phyloP scores from a whole-genome alignment of 1,140 invertebrate genomes.

The Bombus consobrinus region DNA sequence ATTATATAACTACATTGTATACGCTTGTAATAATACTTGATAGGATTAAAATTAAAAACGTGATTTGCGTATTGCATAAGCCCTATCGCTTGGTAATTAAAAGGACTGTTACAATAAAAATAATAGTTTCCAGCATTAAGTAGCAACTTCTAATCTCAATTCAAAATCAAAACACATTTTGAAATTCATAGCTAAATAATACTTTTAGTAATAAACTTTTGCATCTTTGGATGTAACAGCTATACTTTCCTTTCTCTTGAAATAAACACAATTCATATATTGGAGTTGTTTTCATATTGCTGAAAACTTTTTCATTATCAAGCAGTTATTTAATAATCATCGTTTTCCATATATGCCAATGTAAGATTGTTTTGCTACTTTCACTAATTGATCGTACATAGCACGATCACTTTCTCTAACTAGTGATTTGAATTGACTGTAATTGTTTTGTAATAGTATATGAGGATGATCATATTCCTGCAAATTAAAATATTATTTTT shows the following conservation, averaged over 20 bases:
- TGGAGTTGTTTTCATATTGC: neutral
- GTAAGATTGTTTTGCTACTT: constrained; percentile 76
- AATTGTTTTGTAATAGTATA: constrained; percentile 82
- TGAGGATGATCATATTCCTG: constrained; percentile 86
- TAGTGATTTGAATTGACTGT: constrained; percentile 86
- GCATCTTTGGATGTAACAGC: too few species aligned
- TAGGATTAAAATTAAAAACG: neutral
- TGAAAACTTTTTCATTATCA: neutral
- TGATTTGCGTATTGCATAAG: neutral
- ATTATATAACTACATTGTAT: neutral
- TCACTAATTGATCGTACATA: constrained; percentile 81
- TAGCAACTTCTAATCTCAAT: too few species aligned
- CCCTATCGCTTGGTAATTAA: neutral
- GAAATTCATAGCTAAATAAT: too few species aligned
- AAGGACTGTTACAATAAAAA: neutral
- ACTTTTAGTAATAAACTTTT: too few species aligned
- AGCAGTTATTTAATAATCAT: constrained; percentile 7
- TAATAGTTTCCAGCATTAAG: neutral
- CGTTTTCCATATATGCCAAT: constrained; percentile 54
- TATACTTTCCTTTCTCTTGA: too few species aligned
- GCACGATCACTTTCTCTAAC: constrained; percentile 85
- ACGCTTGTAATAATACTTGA: constrained; percentile 21
- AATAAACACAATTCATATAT: too few species aligned
- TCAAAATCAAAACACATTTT: too few species aligned
- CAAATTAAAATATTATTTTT: constrained; percentile 63